Percentiles rank a stretch among this genome's conserved stretches.
Evolutionary conservation across 2,797 vertebrate genomes (phyloP).

Genomic region (Streptopelia turtur): DNA sequence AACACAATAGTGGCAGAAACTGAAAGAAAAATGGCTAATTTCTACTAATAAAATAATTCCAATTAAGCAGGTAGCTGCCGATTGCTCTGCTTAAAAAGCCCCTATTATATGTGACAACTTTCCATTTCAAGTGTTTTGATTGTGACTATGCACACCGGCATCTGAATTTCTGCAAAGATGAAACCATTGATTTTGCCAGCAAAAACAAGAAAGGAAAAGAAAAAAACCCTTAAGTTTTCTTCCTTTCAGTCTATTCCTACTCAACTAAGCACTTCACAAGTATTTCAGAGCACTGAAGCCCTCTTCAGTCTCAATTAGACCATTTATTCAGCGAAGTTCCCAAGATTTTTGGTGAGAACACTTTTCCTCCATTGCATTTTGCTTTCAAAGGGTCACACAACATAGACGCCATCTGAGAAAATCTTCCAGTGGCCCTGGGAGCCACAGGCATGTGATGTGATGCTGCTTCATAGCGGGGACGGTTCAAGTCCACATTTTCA

Average conservation of each 20-base stretch:
- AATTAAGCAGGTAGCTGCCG: constrained; percentile 46
- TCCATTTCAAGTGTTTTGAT: constrained; percentile 67
- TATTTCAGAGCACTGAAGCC: constrained; percentile 2
- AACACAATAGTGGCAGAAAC: neutral
- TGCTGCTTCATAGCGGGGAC: rapidly evolving
- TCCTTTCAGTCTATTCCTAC: neutral
- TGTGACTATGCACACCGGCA: neutral
- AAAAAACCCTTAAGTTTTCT: neutral
- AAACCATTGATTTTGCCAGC: neutral
- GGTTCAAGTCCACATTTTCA: neutral
- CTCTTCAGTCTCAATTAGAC: constrained; percentile 22
- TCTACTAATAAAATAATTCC: constrained; percentile 54
- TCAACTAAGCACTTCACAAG: neutral
- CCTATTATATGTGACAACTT: constrained; percentile 58
- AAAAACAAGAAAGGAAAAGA: neutral
- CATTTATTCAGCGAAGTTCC: neutral
- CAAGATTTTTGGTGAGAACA: neutral
- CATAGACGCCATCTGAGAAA: neutral
- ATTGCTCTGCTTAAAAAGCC: constrained; percentile 64
- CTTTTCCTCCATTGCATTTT: neutral
- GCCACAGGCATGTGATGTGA: neutral
- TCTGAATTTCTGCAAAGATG: constrained; percentile 36
- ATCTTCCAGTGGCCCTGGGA: neutral
- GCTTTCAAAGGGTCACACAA: neutral
- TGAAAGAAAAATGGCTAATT: constrained; percentile 37